Base-by-base conservation (phyloP, 2,113 vertebrate genomes). In the Bagarius yarrelli region DNA sequence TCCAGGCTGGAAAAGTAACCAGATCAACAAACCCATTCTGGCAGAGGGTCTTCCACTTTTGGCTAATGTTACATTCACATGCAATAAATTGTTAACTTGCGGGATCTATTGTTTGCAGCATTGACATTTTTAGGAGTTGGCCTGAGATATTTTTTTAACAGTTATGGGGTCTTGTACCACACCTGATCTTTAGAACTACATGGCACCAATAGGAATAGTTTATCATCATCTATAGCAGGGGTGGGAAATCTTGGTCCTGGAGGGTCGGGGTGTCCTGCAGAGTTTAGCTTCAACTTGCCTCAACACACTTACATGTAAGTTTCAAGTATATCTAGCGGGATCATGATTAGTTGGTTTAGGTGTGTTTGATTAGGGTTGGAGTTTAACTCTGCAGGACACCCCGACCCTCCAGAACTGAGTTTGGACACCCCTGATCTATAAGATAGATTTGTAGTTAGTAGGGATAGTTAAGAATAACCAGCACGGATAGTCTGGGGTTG, bases 1-100 rank as follows among this genome's bases (percentile, higher is more conserved):
- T 78, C 47, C 30, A 56, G 15, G 18, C 47, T 64, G 30, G 76
- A 36, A 53, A 34, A 52, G 18, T 15, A 78, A 32, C 76, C 76
- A 78, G 25, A 78, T 53, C 47, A 55, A 55, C 70, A 73, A 73
- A 55, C 27, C 27, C 52, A 72, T 12, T 53, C 69, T 72, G 25
- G 47, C 8, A n/a, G n/a, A 71, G 44, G 21, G 56, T 80, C 69
- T 81, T 73, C 55, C 34, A 50, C 47, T 71, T 84, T 64, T 53
- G 32, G 50, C 27, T 73, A 73, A 34, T 32, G 50, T 34, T 55
- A 73, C 70, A 53, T 9, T 34, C 4, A 55, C 8, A 52, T 15
- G 9, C 25, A 55, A 32, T 16, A 73, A 21, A 55, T 34, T 32
- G 16, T 32, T 55, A 14, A 32, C 18, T 55, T 30, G 50, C 23